Evolutionary conservation across 2,888 invertebrate species (phyloP), one percentile per base, ranked within the genome.

Genomic region (Pandemis heparana): DNA sequence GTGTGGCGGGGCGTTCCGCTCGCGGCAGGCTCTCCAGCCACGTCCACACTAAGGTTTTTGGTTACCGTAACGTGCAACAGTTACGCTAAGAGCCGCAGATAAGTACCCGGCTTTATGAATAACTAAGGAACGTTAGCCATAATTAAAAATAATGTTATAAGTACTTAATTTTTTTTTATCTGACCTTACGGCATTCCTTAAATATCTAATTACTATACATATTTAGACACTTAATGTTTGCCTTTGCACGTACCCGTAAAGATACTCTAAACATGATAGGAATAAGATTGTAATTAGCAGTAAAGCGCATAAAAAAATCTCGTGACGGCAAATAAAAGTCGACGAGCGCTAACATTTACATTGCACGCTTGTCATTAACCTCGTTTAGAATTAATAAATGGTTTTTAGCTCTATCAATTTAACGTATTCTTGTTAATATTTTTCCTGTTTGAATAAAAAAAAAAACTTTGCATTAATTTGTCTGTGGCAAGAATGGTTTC

Each of bases 261-360:
- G n/a, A 48, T 9, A 53, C 53, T 53, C 18, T 53, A 53, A 16
- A 53, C 53, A n/a, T 18, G 14, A 46, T 53, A 9, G 14, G 18
- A 53, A 53, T 53, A 53, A 53, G 53, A n/a, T 18, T 18, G 16
- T 9, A 53, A 53, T 53, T 53, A 53, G 18, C 3, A n/a, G 2
- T 14, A n/a, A 51, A 18, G 51, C 8, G 0, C 8, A 2, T 46
- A 3, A 46, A 46, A 46, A 9, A 51, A 51, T 51, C 2, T 51
- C 16, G 51, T 51, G 16, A 51, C 51, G 51, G 16, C 18, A 12
- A 43, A 16, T 16, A 51, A 18, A 16, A 16, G 2, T 5, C 51
- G 16, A 16, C 5, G 43, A 12, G 9, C 9, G 23, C 62, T 63
- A 62, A 43, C 67, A 67, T 72, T 72, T 72, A 63, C 72, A 63